Evolutionary conservation across 2,888 invertebrate genomes (phyloP).

Genomic region (Athetis lepigone): DNA sequence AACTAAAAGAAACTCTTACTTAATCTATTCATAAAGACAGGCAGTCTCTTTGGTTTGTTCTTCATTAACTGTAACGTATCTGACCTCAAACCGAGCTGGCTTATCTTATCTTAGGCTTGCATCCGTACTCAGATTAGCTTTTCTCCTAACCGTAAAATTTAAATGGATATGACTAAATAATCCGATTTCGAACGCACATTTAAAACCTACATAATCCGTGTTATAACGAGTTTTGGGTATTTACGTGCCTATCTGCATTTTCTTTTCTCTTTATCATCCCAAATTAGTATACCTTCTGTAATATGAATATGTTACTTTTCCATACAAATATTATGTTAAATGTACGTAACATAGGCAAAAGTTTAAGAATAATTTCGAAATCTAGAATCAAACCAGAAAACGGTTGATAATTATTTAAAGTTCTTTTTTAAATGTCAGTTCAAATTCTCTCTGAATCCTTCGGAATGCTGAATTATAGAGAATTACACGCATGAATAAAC

Average conservation of each 20-base stretch:
- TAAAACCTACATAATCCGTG: constrained; percentile 41
- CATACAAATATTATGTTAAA: constrained; percentile 7
- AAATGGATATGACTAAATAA: constrained; percentile 37
- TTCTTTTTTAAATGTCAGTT: constrained; percentile 32
- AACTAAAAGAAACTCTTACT: not conserved
- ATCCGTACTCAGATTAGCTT: constrained; percentile 36
- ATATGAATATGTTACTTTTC: constrained; percentile 15
- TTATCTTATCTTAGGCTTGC: constrained; percentile 30
- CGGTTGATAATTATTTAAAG: constrained; percentile 13
- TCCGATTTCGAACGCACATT: constrained; percentile 32
- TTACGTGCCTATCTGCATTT: constrained; percentile 6
- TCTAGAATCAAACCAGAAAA: constrained; percentile 8
- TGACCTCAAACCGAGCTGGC: constrained; percentile 14
- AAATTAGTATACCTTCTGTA: constrained; percentile 15
- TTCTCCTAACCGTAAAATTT: constrained; percentile 27
- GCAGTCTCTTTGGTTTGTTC: constrained; percentile 9
- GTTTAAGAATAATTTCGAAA: not conserved
- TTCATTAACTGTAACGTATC: not conserved
- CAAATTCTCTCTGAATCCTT: constrained; percentile 48
- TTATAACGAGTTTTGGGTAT: constrained; percentile 48
- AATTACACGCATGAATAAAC: constrained; percentile 62
- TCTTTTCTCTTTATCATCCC: constrained; percentile 19
- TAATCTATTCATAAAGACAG: not conserved
- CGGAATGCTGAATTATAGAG: constrained; percentile 64
- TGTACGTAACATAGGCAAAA: not conserved